Base-by-base conservation (phyloP, 30 jellyfish, hydroid and myxozoan genomes). In the Aurelia sp. region DNA sequence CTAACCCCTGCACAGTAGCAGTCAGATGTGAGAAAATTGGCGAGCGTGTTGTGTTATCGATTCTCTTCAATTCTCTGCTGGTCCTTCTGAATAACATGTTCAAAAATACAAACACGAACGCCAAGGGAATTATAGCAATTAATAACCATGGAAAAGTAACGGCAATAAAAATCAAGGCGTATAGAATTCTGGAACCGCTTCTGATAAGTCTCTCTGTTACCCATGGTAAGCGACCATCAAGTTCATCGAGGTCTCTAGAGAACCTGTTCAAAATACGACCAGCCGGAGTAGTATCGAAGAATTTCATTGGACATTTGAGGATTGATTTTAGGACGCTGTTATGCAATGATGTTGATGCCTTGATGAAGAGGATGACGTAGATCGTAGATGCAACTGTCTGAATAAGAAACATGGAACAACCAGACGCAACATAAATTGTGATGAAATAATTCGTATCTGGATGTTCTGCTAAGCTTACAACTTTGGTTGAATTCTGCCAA, bases 21-120 rank as follows among this genome's bases (percentile, higher is more conserved):
- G 97, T 79, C 10, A 91, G 50, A 37, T 84, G 97, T 15, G 97
- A 91, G 87, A 84, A 91, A 31, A 91, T 50, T 3, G 96, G 96
- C 13, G 97, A 91, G 4, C 97, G 85, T 6, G 96, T 67, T 15
- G 61, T 62, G 72, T 84, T 91, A 65, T 91, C 97, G 10, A 91
- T 40, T 12, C 97, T 76, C 69, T 91, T 91, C 66, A 91, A 19
- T 47, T 84, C 95, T 50, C 97, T 53, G 40, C 35, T 62, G 16
- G 96, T 59, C 44, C 85, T 70, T 73, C 97, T 94, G 77, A 91
- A 91, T 21, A 83, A 6, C 62, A 30, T 60, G 84, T 75, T 73
- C 53, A 85, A 44, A 15, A 35, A 21, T 11, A 63, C 76, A 71
- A 86, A 86, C 4, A 86, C 48, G 13, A 66, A 67, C 9, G 89